These are phyloP conservation scores for Caenorhabditis plicata DNA, from an alignment of 2,888 invertebrate species.

Conservation along the genomic window DNA sequence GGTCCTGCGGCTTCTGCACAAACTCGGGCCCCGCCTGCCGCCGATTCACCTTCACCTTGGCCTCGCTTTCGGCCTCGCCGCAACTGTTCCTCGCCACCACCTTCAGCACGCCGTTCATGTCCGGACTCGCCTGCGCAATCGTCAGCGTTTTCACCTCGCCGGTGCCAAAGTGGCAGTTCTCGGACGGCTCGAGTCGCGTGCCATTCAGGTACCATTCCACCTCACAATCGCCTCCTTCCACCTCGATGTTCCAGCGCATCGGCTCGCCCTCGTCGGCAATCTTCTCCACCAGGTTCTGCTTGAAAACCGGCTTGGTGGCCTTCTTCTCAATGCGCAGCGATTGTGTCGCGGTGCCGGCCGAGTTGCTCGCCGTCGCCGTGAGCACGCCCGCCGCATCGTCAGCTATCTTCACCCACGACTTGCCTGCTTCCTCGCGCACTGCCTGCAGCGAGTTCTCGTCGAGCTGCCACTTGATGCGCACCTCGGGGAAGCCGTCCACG, in stretches of 20 bases:
- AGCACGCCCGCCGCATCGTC: slow-evolving; percentile 51
- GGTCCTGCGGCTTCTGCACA: slow-evolving; percentile 59
- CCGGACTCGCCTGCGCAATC: slow-evolving; percentile 69
- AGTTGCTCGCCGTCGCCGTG: slow-evolving; percentile 52
- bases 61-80: slow-evolving; percentile 39
- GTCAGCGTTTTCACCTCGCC: too few relatives aligned
- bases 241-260: slow-evolving; percentile 36
- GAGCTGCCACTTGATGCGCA: slow-evolving; percentile 65
- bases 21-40: slow-evolving; percentile 55
- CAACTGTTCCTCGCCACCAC: slow-evolving; percentile 48
- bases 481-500: slow-evolving; percentile 51
- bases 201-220: slow-evolving; percentile 57
- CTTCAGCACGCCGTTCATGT: slow-evolving; percentile 41
- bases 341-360: slow-evolving; percentile 46
- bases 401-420: slow-evolving; percentile 28
- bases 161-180: too few relatives aligned
- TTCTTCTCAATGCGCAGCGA: slow-evolving; percentile 54
- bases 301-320: slow-evolving; percentile 79
- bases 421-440: slow-evolving; percentile 28
- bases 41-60: slow-evolving; percentile 37
- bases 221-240: slow-evolving; percentile 45
- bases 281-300: slow-evolving; percentile 80
- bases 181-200: slow-evolving; percentile 36
- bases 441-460: too few relatives aligned
- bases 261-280: slow-evolving; percentile 80